Evolutionary conservation across 2,797 vertebrate species (phyloP).

Genomic region (Cebuella pygmaea): DNA sequence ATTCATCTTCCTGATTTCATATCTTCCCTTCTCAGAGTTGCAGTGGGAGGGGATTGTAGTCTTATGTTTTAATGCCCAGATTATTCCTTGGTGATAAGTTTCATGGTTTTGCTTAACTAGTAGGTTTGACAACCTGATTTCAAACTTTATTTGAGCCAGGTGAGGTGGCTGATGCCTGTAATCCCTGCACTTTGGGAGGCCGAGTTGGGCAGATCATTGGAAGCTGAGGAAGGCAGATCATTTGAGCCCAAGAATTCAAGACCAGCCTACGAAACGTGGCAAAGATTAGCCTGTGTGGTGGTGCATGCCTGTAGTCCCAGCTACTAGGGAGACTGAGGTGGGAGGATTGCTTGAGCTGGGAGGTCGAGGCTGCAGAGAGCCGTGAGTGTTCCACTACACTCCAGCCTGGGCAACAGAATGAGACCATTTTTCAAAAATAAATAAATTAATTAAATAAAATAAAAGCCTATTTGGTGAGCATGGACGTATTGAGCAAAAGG

Average conservation of each 20-base stretch:
- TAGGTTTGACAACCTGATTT: not conserved
- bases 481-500: not conserved
- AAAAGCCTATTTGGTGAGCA: not conserved
- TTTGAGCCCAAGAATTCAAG: not conserved
- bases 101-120: not conserved
- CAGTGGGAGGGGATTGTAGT: not conserved
- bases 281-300: not conserved
- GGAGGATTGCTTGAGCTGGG: not conserved
- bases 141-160: not conserved
- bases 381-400: not conserved
- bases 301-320: not conserved
- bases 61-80: conserved; percentile 1
- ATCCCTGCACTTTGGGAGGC: not conserved
- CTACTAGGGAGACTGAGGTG: not conserved
- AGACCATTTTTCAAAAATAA: not conserved
- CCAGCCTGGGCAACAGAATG: not conserved
- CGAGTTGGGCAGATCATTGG: not conserved
- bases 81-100: not conserved
- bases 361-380: not conserved
- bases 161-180: not conserved
- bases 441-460: not conserved
- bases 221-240: not conserved
- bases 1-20: not conserved
- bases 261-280: not conserved
- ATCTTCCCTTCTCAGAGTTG: conserved; percentile 3